Conservation (phyloP, 2,888 invertebrate genomes). For the Dasysyrphus albostriatus region DNA sequence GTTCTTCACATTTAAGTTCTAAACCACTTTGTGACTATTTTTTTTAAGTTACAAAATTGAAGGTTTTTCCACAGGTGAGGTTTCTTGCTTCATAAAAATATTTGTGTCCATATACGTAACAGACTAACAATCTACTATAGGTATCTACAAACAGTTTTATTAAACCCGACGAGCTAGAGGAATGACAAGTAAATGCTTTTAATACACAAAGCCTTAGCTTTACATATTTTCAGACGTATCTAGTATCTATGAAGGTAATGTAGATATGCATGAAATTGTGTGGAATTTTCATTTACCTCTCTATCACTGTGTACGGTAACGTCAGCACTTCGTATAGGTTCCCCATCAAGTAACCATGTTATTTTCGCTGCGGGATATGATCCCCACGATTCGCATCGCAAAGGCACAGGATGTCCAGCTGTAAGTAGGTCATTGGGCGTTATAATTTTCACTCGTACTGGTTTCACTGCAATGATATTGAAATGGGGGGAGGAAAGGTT, state of each 20-base stretch:
- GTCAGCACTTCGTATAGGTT: constrained; percentile 87
- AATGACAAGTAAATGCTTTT: constrained; percentile 42
- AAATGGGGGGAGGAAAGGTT: constrained; percentile 18
- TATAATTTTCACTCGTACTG: constrained; percentile 90
- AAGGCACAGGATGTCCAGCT: constrained; percentile 89
- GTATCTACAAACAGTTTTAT: too few species aligned
- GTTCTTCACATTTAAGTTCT: too few species aligned
- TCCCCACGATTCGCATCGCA: constrained; percentile 92
- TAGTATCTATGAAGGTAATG: not conserved
- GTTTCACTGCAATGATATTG: constrained; percentile 87
- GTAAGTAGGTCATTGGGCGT: constrained; percentile 89
- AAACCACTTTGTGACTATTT: too few species aligned
- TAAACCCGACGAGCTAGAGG: not conserved
- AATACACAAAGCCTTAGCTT: not conserved
- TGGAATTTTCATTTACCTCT: constrained; percentile 79
- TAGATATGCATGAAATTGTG: not conserved
- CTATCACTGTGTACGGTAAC: constrained; percentile 86
- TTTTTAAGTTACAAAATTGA: too few species aligned
- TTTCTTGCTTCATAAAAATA: too few species aligned
- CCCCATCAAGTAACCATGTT: constrained; percentile 91
- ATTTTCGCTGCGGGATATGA: constrained; percentile 93
- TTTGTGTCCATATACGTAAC: too few species aligned
- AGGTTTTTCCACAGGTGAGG: too few species aligned
- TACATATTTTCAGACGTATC: not conserved
- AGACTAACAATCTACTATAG: too few species aligned